Base-by-base conservation (phyloP, 2,113 vertebrate genomes). In the Rhegmatorhina hoffmannsi region DNA sequence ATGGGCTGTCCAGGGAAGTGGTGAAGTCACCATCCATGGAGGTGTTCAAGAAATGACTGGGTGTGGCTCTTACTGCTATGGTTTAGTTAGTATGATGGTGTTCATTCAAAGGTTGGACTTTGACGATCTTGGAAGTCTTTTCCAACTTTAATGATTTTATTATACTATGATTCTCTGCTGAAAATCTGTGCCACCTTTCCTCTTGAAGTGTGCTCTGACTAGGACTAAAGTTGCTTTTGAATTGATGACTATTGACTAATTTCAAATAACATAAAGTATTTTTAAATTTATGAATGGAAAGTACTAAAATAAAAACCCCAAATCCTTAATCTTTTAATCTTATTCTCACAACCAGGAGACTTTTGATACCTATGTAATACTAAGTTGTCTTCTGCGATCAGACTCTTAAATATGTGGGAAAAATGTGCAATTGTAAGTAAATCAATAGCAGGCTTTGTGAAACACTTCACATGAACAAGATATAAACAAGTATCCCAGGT, bases 351-450 rank as follows among this genome's bases (percentile, higher is more conserved):
- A 49, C 84, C 87, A 77, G 7, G 18, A 88, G 33, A 31, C 3
- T 80, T 91, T 67, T 83, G 56, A 44, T 92, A 67, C 74, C 64
- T 77, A 5, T 58, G 6, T 58, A 84, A 84, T 50, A 31, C n/a
- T 68, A 70, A 73, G 11, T 58, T 94, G 44, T 94, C n/a, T 64
- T 92, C 73, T 95, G 12, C 55, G 29, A 83, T 74, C 66, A 87
- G 28, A 64, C 11, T 69, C 31, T 86, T 87, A 91, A 88, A 66
- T 60, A 79, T 73, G 60, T 52, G 7, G 17, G 55, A 29, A 52
- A 91, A n/a, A n/a, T n/a, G 91, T 66, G 16, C n/a, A 76, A 74
- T 67, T 93, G 25, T 69, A 93, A 84, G 70, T 85, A 93, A 93
- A 90, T 77, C 44, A 77, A 33, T 40, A 60, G n/a, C 50, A 14